Evolutionary conservation across 2,888 invertebrate species (phyloP).

Genomic region (Cryptocephalus moraei): DNA sequence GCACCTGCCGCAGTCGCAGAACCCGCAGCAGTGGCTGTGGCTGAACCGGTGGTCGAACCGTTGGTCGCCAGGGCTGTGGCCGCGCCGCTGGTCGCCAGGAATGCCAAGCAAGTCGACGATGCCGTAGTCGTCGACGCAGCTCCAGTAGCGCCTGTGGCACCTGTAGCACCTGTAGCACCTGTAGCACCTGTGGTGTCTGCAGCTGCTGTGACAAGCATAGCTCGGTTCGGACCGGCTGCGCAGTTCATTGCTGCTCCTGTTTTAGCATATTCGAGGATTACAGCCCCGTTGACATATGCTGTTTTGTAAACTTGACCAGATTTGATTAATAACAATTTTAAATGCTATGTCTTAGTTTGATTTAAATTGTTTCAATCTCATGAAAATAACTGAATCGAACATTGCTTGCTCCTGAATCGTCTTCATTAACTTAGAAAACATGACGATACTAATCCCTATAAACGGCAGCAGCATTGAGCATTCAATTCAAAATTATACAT

Average conservation of each 20-base stretch:
- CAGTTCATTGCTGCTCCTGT: neutral
- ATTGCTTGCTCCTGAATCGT: no score
- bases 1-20: neutral
- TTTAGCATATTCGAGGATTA: neutral
- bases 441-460: no score
- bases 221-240: neutral
- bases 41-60: conserved; percentile 2
- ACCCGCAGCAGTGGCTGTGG: conserved; percentile 1
- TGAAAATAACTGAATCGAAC: no score
- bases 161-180: conserved; percentile 34
- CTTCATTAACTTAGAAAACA: no score
- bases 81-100: conserved; percentile 11
- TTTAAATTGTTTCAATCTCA: no score
- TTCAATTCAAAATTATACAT: no score
- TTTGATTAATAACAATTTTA: no score
- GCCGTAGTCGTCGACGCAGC: conserved; percentile 3
- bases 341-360: no score
- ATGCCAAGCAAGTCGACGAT: conserved; percentile 2
- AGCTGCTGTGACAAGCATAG: neutral
- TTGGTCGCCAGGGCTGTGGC: conserved; percentile 10
- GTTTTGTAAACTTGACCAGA: no score
- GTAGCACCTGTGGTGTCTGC: conserved; percentile 26
- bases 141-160: conserved; percentile 13
- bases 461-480: no score
- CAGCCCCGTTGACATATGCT: neutral